Base-by-base conservation (phyloP, 2,888 invertebrate species). In the Panzeria rudis region DNA sequence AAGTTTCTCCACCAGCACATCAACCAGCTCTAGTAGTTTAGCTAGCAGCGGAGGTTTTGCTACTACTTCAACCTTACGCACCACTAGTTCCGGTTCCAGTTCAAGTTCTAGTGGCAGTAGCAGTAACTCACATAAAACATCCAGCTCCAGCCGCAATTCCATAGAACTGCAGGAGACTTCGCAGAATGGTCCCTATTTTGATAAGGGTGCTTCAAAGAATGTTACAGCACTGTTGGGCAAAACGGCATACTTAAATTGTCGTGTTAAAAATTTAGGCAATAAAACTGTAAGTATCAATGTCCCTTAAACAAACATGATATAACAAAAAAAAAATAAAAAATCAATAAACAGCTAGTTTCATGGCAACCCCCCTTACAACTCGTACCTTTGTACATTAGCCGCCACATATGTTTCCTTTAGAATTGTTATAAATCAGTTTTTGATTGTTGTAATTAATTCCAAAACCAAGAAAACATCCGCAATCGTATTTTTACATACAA, bases 211-310 rank as follows among this genome's bases (percentile, higher is more conserved):
- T 44, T 96, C 96, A 62, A 96, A 95, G 92, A 96, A 96, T 92
- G 94, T 95, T 86, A 97, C 97, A 35, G 97, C 97, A 0, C 94
- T 97, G 64, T 94, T 97, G 79, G 97, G 97, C 87, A 97, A 97
- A 93, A 97, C 97, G 47, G 97, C 97, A 66, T 97, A 97, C 91
- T 94, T 98, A 88, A 97, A 96, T 92, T 98, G 98, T 93, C 95
- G 97, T 86, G 97, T 97, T 87, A 97, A 97, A 93, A 97, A 97
- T 93, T 94, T 97, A 92, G 97, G 97, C 87, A 97, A 98, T 94
- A 96, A 97, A 93, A 97, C 97, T 93, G 97, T 97, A 90, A 95
- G 96, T 94, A 64, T 35, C 13, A 50, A 17, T 3, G 25, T 38
- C 5, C 0, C 8, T 35, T 13, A 13, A 1, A 1, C 0, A 44